These are phyloP conservation scores for Cydia amplana DNA, from an alignment of 1,140 invertebrate genomes.

Conservation along the genomic window DNA sequence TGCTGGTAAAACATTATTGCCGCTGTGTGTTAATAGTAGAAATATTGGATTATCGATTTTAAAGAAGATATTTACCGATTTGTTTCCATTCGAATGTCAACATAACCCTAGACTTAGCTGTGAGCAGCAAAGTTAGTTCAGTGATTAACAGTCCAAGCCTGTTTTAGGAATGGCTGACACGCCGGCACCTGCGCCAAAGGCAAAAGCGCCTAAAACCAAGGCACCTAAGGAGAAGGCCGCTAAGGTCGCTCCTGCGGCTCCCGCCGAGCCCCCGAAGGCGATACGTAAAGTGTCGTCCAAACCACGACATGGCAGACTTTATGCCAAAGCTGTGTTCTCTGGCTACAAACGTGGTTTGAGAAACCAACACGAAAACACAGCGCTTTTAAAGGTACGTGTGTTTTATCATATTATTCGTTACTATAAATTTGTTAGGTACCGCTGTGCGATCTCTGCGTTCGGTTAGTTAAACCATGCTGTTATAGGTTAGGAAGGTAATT, in stretches of 20 bases:
- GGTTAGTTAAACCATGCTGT: conserved; percentile 13
- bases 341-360: conserved; percentile 98
- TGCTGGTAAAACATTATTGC: neutral
- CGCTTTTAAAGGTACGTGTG: conserved; percentile 89
- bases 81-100: conserved; percentile 60
- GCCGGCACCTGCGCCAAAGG: conserved; percentile 80
- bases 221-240: conserved; percentile 81
- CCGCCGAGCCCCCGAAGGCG: conserved; percentile 72
- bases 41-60: conserved; percentile 47
- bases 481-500: conserved; percentile 4
- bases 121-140: conserved; percentile 25
- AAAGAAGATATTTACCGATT: conserved; percentile 61
- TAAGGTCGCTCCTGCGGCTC: conserved; percentile 74
- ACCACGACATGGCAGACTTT: conserved; percentile 89
- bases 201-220: conserved; percentile 81
- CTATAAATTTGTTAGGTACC: neutral
- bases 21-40: neutral
- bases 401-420: conserved; percentile 5
- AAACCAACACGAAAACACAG: conserved; percentile 98
- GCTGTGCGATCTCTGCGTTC: neutral
- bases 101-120: conserved; percentile 60
- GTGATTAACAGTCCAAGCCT: conserved; percentile 47
- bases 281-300: conserved; percentile 83
- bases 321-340: conserved; percentile 98
- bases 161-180: conserved; percentile 84